phyloP scores from a whole-genome alignment of 2,888 invertebrate genomes.

The Petrophora chlorosata region DNA sequence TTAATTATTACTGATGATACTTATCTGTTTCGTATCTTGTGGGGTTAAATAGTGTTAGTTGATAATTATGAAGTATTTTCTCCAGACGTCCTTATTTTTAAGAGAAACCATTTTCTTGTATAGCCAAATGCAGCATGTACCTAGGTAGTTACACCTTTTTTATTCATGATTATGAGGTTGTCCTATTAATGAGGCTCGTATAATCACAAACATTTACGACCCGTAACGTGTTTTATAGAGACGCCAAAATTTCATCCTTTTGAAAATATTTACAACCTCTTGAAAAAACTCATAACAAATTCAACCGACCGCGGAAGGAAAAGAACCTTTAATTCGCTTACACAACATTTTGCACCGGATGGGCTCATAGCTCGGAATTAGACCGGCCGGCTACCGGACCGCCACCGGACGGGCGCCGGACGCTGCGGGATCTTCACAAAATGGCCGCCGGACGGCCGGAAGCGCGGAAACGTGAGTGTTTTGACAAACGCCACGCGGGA shows the following conservation, averaged over 20 bases:
- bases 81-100: too few species aligned
- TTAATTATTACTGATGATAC: conserved; percentile 67
- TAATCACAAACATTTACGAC: background rate
- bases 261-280: conserved; percentile 15
- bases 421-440: conserved; percentile 47
- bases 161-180: too few species aligned
- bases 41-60: conserved; percentile 7
- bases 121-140: too few species aligned
- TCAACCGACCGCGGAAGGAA: conserved; percentile 47
- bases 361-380: conserved; percentile 55
- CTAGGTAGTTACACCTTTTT: too few species aligned
- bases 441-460: conserved; percentile 66
- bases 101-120: too few species aligned
- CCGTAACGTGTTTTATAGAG: background rate
- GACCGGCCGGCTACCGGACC: conserved; percentile 53
- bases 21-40: conserved; percentile 29
- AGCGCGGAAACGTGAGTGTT: conserved; percentile 78
- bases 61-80: background rate
- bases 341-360: conserved; percentile 78
- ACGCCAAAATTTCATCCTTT: background rate
- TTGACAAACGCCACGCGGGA: conserved; percentile 76
- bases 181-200: too few species aligned
- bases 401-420: conserved; percentile 57
- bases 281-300: conserved; percentile 37
- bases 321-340: conserved; percentile 74